Base-by-base conservation (phyloP, 2,113 vertebrate genomes). In the Xyrauchen texanus region DNA sequence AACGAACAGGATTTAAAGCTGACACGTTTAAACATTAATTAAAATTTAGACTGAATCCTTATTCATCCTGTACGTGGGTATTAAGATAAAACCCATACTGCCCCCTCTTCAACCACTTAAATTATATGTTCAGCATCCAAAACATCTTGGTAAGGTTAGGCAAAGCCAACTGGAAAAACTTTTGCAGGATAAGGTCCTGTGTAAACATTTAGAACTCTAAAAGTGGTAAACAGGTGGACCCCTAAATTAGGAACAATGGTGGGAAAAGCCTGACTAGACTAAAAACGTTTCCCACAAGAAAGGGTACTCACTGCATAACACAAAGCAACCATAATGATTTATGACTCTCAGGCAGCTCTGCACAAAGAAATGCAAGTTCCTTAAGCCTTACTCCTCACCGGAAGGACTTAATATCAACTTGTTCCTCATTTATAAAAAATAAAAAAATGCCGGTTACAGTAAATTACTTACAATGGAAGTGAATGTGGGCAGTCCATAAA, bases 191-290 rank as follows among this genome's bases (percentile, higher is more conserved):
- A 74, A 79, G 68, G 21, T 64, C 65, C 68, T 76, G 63, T 49
- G 77, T 80, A 61, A 84, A 66, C 64, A 75, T 72, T 70, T 55
- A 34, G 52, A 68, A 34, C 21, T 13, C 63, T 81, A 72, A 76
- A 73, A 79, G 61, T 55, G 71, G 71, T 81, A 83, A 81, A 85
- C 84, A 85, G 81, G 81, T 81, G 80, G 79, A 13, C 47, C 53
- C 71, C 76, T 69, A 68, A 81, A 79, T 67, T 79, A 75, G 69
- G n/a, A 79, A 71, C 84, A 79, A 66, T 80, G 80, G 77, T 55
- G 73, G 78, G 77, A 80, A 82, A 71, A 53, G 75, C 64, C 65
- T 73, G 78, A 77, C 74, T 12, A 64, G 46, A 70, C 81, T 57
- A 51, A 60, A 34, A 76, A 61, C 13, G 67, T 72, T 79, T 69